Evolutionary conservation across 1,140 invertebrate genomes (phyloP).

Genomic region (Elysia chlorotica): DNA sequence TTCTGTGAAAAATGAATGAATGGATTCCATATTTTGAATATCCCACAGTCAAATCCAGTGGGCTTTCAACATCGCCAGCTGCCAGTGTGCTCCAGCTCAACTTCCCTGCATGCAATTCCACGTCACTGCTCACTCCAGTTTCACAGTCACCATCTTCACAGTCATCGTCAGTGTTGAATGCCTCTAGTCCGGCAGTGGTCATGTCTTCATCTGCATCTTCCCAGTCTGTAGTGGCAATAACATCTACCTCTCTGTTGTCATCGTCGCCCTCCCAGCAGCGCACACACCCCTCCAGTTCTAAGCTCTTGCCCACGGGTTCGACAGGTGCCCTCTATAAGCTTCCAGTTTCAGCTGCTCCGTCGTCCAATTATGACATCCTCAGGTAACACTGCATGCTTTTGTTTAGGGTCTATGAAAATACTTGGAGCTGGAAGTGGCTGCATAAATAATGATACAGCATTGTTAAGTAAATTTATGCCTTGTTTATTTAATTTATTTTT

Average conservation of each 20-base stretch:
- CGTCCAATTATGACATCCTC: slow-evolving; percentile 22
- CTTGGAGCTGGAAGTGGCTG: too few species aligned
- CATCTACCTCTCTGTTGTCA: not conserved
- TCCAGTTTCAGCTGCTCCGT: slow-evolving; percentile 4
- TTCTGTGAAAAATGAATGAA: too few species aligned
- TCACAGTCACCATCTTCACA: not conserved
- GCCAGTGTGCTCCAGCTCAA: slow-evolving; percentile 59
- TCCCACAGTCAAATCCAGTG: slow-evolving; percentile 44
- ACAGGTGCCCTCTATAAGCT: slow-evolving; percentile 9
- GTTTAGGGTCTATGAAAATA: too few species aligned
- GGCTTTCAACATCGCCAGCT: slow-evolving; percentile 58
- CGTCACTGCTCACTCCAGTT: slow-evolving; percentile 1
- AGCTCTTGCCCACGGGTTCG: too few species aligned
- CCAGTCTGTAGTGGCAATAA: not conserved
- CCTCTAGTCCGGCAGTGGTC: slow-evolving; percentile 1
- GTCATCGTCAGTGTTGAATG: too few species aligned
- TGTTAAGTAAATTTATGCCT: too few species aligned
- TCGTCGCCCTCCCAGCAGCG: too few species aligned
- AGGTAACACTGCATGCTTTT: not conserved
- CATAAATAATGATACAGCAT: too few species aligned
- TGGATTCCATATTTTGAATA: not conserved
- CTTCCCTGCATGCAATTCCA: slow-evolving; percentile 43
- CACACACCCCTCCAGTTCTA: too few species aligned
- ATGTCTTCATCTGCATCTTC: slow-evolving; percentile 1
- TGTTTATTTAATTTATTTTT: too few species aligned